Base-by-base conservation (phyloP, 2,888 invertebrate genomes). In the Tromatobia lineatoria region DNA sequence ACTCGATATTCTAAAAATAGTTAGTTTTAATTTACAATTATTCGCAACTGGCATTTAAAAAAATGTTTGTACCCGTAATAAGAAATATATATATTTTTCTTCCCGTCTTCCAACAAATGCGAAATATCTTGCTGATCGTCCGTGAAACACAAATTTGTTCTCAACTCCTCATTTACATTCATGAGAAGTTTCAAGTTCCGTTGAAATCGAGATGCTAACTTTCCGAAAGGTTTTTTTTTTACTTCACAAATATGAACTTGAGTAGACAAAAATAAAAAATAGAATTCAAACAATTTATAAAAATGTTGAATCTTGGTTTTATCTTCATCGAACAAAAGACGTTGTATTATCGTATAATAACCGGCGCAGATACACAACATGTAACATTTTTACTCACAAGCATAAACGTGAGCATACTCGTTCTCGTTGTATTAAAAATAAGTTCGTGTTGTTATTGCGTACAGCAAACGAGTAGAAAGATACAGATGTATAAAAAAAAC, bases 311-410 rank as follows among this genome's bases (percentile, higher is more conserved):
- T n/a, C 4, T 3, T 13, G 13, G 13, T 4, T 47, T 11, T 15
- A 34, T 34, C 34, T 20, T 42, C 34, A 42, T 57, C 29, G 54
- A 57, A 57, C 38, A 10, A 57, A 57, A 57, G 23, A 8, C 42
- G 38, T 2, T 11, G 15, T 42, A 15, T 23, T 42, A 29, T 57
- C 2, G n/a, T 64, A 20, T 42, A 64, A 34, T 42, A 15, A 18
- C 23, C 38, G 54, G 13, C 20, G 20, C 42, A 1, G n/a, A 20
- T 57, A 23, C 38, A 54, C 42, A 57, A 57, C 42, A 23, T 71
- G 42, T 23, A 11, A 59, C 57, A 59, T 57, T 73, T 73, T 45
- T 45, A 45, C 11, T 57, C 13, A 23, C 38, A 23, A 38, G 38
- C 38, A 23, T 15, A 69, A 42, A 11, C 20, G 0, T 20, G 38